phyloP scores from a whole-genome alignment of 2,888 invertebrate genomes.

The Heliconius aoede region DNA sequence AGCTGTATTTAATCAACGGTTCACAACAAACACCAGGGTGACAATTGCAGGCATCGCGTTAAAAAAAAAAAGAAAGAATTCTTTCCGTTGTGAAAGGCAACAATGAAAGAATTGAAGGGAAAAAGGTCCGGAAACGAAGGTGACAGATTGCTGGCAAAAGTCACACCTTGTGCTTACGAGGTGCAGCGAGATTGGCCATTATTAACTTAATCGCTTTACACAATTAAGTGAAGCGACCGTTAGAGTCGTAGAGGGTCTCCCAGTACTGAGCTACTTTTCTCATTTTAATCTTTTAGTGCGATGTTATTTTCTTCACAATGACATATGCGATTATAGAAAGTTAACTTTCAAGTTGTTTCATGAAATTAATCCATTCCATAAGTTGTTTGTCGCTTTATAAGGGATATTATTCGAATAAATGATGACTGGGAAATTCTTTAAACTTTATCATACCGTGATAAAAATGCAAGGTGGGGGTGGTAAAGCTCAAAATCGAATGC shows the following conservation, averaged over 20 bases:
- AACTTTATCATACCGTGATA: too few species aligned
- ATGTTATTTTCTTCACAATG: conserved; percentile 35
- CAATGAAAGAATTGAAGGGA: conserved; percentile 75
- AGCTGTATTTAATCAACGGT: conserved; percentile 78
- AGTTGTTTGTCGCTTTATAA: neutral
- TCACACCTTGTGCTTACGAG: conserved; percentile 83
- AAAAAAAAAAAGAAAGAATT: conserved; percentile 73
- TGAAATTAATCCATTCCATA: neutral
- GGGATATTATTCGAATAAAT: too few species aligned
- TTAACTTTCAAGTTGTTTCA: neutral
- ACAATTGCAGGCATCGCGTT: conserved; percentile 78
- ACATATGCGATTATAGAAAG: neutral
- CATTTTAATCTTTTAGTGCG: conserved; percentile 25
- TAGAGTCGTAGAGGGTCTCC: conserved; percentile 68
- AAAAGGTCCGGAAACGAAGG: conserved; percentile 78
- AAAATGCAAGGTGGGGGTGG: too few species aligned
- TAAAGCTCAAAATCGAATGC: too few species aligned
- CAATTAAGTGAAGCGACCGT: conserved; percentile 79
- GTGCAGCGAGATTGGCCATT: conserved; percentile 79
- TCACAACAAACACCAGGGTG: conserved; percentile 79
- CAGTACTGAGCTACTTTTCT: conserved; percentile 45
- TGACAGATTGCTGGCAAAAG: conserved; percentile 82
- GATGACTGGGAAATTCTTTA: too few species aligned
- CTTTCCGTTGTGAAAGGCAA: conserved; percentile 78
- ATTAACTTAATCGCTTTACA: conserved; percentile 83